phyloP scores from a whole-genome alignment of 2,113 vertebrate genomes.

The Ploceus nigricollis region DNA sequence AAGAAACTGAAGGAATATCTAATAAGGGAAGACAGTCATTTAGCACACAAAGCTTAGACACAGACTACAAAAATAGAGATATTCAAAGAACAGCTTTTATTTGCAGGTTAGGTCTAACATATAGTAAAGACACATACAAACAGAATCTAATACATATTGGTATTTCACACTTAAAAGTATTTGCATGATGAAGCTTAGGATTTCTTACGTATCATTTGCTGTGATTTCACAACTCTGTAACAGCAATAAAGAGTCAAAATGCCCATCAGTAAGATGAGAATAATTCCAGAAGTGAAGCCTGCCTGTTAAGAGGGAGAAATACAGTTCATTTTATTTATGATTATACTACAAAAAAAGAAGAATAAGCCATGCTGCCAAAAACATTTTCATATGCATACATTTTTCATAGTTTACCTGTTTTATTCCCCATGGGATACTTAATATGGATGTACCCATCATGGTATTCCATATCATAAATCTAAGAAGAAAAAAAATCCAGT shows the following conservation, averaged over 20 bases:
- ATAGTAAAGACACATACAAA: background rate
- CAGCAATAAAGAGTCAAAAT: conserved; percentile 94
- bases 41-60: background rate
- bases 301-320: conserved; percentile 75
- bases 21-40: background rate
- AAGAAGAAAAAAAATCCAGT: conserved; percentile 4
- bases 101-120: background rate
- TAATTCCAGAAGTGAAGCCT: conserved; percentile 90
- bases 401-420: conserved; percentile 85
- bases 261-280: conserved; percentile 84
- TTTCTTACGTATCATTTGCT: conserved; percentile 85
- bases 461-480: conserved; percentile 99
- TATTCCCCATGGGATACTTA: conserved; percentile 97
- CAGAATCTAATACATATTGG: background rate
- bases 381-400: background rate
- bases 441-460: conserved; percentile 99
- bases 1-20: background rate
- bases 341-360: background rate
- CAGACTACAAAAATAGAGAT: background rate
- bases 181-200: background rate
- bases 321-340: background rate
- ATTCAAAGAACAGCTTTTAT: background rate
- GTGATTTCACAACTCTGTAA: conserved; percentile 90
- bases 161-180: background rate
- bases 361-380: background rate